Evolutionary conservation across 2,113 vertebrate species (phyloP).

Genomic region (Rhizomys pruinosus): DNA sequence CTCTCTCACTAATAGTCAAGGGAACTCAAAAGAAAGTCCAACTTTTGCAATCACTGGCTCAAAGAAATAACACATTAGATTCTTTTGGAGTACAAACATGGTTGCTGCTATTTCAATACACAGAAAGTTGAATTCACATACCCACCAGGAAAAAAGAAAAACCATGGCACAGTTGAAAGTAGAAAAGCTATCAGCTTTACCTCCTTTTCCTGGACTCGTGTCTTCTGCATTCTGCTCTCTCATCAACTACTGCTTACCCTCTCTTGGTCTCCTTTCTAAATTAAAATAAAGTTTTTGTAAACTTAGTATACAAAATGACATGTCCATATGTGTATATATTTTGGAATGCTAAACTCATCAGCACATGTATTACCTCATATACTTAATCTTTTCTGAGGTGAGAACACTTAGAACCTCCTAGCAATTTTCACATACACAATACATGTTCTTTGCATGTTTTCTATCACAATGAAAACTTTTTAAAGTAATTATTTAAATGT

Average conservation of each 20-base stretch:
- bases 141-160: neutral
- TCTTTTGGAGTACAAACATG: neutral
- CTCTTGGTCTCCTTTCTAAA: neutral
- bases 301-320: neutral
- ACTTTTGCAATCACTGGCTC: neutral
- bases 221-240: no score
- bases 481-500: slow-evolving; percentile 49
- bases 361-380: neutral
- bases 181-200: neutral
- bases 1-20: neutral
- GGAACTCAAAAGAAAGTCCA: neutral
- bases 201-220: no score
- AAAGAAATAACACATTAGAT: neutral
- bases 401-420: neutral
- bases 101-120: neutral
- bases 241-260: neutral
- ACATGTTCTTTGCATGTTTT: neutral
- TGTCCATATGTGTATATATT: neutral
- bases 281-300: neutral
- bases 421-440: neutral
- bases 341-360: slow-evolving; percentile 14
- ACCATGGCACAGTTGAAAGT: neutral
- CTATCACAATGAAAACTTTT: slow-evolving; percentile 52
- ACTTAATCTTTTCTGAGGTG: neutral
- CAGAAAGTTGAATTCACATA: neutral